These are phyloP conservation scores for Watersipora subatra DNA, from an alignment of 1,140 invertebrate genomes.

Conservation along the genomic window DNA sequence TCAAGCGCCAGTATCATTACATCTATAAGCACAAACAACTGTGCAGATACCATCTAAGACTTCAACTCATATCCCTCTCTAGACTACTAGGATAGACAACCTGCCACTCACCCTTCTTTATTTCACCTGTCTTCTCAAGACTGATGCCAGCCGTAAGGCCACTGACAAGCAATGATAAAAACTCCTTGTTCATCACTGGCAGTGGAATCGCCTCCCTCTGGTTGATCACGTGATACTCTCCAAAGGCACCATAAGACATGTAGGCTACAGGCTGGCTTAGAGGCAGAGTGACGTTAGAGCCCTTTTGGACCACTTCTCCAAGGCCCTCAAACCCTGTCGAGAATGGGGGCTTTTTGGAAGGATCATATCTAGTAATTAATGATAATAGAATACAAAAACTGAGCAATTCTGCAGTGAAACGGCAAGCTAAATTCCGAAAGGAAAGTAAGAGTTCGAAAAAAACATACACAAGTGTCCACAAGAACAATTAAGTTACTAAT, in stretches of 20 bases:
- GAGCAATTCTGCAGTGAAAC: too few relatives aligned
- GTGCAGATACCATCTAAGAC: too few relatives aligned
- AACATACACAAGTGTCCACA: too few relatives aligned
- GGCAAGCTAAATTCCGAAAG: too few relatives aligned
- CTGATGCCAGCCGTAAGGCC: conserved; percentile 35
- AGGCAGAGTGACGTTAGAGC: conserved; percentile 14
- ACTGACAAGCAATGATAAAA: conserved; percentile 29
- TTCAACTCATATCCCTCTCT: too few relatives aligned
- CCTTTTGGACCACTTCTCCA: conserved; percentile 25
- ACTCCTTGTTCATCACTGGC: conserved; percentile 27
- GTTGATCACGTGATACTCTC: conserved; percentile 22
- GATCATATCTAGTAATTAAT: conserved; percentile 11
- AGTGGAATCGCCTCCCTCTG: conserved; percentile 15
- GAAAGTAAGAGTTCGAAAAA: too few relatives aligned
- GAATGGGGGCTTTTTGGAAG: background rate
- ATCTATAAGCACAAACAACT: too few relatives aligned
- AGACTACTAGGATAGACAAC: too few relatives aligned
- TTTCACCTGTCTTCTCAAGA: conserved; percentile 30
- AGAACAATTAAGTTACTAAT: too few relatives aligned
- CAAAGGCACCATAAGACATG: conserved; percentile 21
- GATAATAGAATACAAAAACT: too few relatives aligned
- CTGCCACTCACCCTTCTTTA: conserved; percentile 17
- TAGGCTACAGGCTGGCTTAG: conserved; percentile 29
- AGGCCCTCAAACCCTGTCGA: conserved; percentile 12
- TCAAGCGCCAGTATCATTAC: too few relatives aligned